phyloP scores from a whole-genome alignment of 2,888 invertebrate genomes.

The Petrolisthes manimaculis region DNA sequence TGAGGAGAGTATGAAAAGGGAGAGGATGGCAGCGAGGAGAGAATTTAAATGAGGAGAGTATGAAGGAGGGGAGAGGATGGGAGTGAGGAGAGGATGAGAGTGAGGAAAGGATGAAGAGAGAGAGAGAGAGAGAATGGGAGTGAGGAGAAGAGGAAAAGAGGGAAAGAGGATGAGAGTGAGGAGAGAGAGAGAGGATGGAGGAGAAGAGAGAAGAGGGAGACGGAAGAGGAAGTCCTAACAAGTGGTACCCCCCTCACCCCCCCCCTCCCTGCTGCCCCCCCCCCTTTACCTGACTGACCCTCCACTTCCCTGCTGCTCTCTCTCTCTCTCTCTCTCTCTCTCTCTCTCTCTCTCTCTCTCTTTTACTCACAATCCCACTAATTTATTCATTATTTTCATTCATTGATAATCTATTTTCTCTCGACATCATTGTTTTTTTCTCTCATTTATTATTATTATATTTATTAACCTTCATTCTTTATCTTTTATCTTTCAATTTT shows the following conservation, averaged over 20 bases:
- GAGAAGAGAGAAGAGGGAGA: neutral
- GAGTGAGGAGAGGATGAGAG: neutral
- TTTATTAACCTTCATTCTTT: too few relatives aligned
- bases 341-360: constrained; percentile 1
- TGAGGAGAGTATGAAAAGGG: neutral
- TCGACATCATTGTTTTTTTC: too few relatives aligned
- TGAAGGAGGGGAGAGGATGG: neutral
- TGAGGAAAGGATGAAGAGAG: neutral
- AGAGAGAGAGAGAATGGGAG: neutral
- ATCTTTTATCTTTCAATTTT: too few relatives aligned
- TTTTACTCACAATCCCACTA: neutral
- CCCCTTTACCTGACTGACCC: neutral
- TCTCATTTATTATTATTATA: too few relatives aligned
- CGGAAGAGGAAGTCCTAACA: constrained; percentile 27
- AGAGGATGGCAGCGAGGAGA: neutral
- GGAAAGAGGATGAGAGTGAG: neutral
- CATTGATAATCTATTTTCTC: too few relatives aligned
- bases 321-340: neutral
- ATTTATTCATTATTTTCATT: too few relatives aligned
- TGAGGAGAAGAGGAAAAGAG: neutral
- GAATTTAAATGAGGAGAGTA: neutral
- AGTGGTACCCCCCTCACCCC: constrained; percentile 14
- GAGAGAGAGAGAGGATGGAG: constrained; percentile 4
- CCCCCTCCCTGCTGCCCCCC: neutral
- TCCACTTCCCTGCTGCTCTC: neutral